A percentile compares a stretch with the other conserved stretches of the same genome.
Conservation (phyloP, 2,113 vertebrate genomes). For the Capreolus pygargus region DNA sequence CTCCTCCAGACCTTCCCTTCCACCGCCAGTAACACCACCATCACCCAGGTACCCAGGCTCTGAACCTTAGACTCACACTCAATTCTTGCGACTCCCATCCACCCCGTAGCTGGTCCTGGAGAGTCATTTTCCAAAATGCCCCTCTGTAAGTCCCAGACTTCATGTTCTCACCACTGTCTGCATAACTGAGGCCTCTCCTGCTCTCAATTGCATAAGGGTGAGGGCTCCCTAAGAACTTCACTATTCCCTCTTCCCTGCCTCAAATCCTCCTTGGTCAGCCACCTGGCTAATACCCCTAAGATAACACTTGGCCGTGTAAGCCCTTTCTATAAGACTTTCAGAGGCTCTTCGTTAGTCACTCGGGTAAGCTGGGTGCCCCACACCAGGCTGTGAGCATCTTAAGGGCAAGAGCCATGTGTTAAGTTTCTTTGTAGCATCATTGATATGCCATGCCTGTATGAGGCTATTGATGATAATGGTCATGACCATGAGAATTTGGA, state of each 20-base stretch:
- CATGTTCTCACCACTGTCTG: background rate
- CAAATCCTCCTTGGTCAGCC: background rate
- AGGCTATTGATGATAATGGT: background rate
- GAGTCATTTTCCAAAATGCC: background rate
- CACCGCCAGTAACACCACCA: background rate
- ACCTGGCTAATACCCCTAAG: background rate
- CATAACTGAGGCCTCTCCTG: background rate
- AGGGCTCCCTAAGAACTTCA: background rate
- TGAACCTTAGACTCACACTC: background rate
- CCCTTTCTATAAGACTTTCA: background rate
- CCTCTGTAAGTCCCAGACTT: background rate
- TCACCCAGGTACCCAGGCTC: background rate
- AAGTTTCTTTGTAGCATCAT: background rate
- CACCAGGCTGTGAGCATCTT: background rate
- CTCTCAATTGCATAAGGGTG: background rate
- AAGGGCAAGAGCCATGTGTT: background rate
- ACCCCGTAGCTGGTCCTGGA: background rate
- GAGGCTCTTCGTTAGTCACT: background rate
- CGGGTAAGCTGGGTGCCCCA: background rate
- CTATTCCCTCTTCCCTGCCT: background rate
- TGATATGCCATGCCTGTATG: background rate
- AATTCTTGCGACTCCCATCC: background rate
- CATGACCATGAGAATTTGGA: background rate
- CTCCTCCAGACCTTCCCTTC: background rate
- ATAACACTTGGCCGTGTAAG: background rate